Evolutionary conservation across 1,140 invertebrate genomes (phyloP).

Genomic region (Magallana angulata): DNA sequence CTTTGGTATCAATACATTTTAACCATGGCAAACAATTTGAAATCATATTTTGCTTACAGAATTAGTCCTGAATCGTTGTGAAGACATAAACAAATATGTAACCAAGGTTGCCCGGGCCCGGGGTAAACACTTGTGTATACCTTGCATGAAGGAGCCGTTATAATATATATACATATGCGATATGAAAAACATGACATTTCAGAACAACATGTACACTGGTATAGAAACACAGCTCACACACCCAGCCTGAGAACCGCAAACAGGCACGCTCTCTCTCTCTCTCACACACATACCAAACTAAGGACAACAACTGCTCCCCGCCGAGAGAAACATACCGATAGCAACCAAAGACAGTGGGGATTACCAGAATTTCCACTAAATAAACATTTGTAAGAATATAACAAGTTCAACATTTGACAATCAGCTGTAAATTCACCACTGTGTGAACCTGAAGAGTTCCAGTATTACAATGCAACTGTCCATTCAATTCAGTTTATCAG

Average conservation of each 20-base stretch:
- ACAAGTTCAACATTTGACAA: slow-evolving; percentile 17
- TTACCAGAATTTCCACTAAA: not conserved
- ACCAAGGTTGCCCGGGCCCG: not conserved
- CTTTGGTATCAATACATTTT: not conserved
- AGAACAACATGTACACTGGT: slow-evolving; percentile 4
- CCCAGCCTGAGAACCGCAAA: not conserved
- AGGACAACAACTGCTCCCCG: slow-evolving; percentile 4
- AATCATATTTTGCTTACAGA: slow-evolving; percentile 14
- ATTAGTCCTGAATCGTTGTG: slow-evolving; percentile 37
- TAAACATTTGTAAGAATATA: slow-evolving; percentile 32
- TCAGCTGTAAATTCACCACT: slow-evolving; percentile 8
- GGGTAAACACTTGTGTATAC: not conserved
- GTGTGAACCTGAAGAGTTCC: not conserved
- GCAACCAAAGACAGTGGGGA: slow-evolving; percentile 15
- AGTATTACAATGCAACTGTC: slow-evolving; percentile 14
- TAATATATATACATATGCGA: slow-evolving; percentile 27
- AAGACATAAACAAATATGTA: slow-evolving; percentile 5
- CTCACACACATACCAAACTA: not conserved
- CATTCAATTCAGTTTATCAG: not conserved
- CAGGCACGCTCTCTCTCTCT: not conserved
- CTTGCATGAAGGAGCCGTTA: slow-evolving; percentile 7
- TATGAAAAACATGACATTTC: slow-evolving; percentile 28
- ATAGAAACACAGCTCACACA: not conserved
- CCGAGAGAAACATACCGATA: slow-evolving; percentile 27
- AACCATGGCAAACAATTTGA: slow-evolving; percentile 16